phyloP scores from a whole-genome alignment of 2,888 invertebrate genomes.

The Melinopterus prodromus region DNA sequence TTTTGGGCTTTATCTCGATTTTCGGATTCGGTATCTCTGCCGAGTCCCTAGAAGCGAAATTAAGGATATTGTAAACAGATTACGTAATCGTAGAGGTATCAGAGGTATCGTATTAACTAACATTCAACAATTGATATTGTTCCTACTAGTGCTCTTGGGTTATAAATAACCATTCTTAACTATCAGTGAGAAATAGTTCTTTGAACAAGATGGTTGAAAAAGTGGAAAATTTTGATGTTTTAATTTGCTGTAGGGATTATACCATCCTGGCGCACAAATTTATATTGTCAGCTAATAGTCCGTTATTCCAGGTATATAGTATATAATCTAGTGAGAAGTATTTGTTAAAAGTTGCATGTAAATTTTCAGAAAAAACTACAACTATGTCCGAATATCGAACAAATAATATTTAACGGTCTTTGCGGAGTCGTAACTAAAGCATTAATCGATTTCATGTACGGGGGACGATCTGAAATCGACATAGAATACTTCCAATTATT shows the following conservation, averaged over 20 bases:
- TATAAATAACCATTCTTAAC: too few species aligned
- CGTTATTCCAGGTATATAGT: not conserved
- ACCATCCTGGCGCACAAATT: not conserved
- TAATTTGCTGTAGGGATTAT: not conserved
- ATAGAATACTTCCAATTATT: not conserved
- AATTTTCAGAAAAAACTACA: not conserved
- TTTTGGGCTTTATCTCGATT: constrained; percentile 32
- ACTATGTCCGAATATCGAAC: not conserved
- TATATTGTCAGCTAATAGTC: not conserved
- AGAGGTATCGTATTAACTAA: not conserved
- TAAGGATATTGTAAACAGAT: not conserved
- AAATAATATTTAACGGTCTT: not conserved
- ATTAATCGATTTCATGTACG: not conserved
- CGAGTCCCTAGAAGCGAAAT: constrained; percentile 23
- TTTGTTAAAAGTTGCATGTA: too few species aligned
- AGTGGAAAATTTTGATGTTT: not conserved
- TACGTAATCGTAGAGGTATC: not conserved
- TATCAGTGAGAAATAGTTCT: not conserved
- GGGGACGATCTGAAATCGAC: not conserved
- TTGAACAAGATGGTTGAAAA: not conserved
- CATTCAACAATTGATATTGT: not conserved
- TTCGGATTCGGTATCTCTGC: constrained; percentile 30
- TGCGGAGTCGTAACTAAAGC: not conserved
- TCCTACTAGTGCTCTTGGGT: not conserved
- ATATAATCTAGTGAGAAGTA: too few species aligned